Conservation (phyloP, 2,113 vertebrate species). For the Kobus ellipsiprymnus region DNA sequence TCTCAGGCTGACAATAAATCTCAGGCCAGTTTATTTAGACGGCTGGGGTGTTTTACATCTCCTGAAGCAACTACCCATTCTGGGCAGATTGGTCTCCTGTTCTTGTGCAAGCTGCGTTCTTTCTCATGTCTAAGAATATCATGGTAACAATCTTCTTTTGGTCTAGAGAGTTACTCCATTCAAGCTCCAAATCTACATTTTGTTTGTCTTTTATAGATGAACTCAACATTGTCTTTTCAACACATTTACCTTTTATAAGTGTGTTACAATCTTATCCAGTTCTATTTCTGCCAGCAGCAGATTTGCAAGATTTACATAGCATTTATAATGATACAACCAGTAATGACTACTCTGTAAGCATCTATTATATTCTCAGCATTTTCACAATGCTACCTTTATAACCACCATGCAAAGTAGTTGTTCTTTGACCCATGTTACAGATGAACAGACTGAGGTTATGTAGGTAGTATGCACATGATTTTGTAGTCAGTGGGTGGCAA, state of each 20-base stretch:
- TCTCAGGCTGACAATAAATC: slow-evolving; percentile 32
- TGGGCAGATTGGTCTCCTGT: background rate
- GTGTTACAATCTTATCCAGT: background rate
- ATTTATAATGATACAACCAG: background rate
- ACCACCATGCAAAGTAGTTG: background rate
- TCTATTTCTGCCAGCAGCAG: background rate
- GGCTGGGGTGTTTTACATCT: slow-evolving; percentile 8
- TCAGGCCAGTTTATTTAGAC: slow-evolving; percentile 45
- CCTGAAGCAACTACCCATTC: background rate
- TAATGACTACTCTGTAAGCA: background rate
- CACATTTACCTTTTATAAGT: background rate
- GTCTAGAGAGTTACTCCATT: background rate
- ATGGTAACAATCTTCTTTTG: background rate
- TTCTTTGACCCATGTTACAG: background rate
- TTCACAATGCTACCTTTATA: background rate
- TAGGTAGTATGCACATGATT: background rate
- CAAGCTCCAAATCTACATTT: background rate
- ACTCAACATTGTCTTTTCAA: background rate
- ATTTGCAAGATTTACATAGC: background rate
- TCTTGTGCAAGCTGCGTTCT: background rate
- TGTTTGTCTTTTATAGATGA: background rate
- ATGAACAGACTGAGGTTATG: background rate
- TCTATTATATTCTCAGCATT: background rate
- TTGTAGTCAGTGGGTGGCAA: background rate
- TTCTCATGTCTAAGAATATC: background rate